Percentiles rank a stretch among this genome's conserved stretches.
Evolutionary conservation across 2,888 invertebrate species (phyloP).

Genomic region (Drosophila longiperda): DNA sequence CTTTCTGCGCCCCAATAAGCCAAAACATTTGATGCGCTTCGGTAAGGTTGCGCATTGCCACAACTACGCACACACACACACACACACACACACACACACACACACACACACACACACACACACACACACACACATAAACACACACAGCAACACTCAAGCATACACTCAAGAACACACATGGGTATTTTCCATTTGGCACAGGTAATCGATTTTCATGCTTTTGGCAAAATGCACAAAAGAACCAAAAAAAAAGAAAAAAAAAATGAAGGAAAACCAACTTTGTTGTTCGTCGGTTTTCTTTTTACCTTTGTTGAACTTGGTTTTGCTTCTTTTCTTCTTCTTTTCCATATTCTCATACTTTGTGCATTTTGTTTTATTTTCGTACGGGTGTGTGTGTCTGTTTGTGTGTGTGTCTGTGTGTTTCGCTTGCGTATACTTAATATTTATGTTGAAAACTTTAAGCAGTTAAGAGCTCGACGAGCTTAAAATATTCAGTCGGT

Average conservation of each 20-base stretch:
- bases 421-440: conserved; percentile 68
- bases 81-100: background rate
- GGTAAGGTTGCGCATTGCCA: conserved; percentile 7
- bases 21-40: conserved; percentile 43
- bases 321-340: conserved; percentile 21
- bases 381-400: conserved; percentile 11
- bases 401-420: conserved; percentile 14
- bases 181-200: conserved; percentile 73
- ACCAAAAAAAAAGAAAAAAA: conserved; percentile 17
- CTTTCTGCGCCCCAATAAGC: conserved; percentile 54
- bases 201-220: conserved; percentile 80
- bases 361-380: conserved; percentile 40
- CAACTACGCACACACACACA: conserved; percentile 7
- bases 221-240: conserved; percentile 76
- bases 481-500: conserved; percentile 74
- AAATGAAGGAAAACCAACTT: conserved; percentile 60
- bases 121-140: background rate
- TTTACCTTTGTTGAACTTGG: conserved; percentile 48
- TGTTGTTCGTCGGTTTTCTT: conserved; percentile 60
- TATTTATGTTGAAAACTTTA: conserved; percentile 78
- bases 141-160: background rate
- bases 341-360: conserved; percentile 36
- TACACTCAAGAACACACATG: conserved; percentile 27
- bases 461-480: conserved; percentile 75
- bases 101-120: background rate